Conservation (phyloP, 2,113 vertebrate species). For the human (Homo sapiens) region GRCh38 chr19:8959001-8959500, state of each 20-base stretch:
- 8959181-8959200: no score
- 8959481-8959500: accelerated
- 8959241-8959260: not conserved
- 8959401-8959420: accelerated
- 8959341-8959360: accelerated
- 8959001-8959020: not conserved
- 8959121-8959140: not conserved
- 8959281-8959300: not conserved
- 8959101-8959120: not conserved
- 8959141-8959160: not conserved
- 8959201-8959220: not conserved
- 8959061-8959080: not conserved
- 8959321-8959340: not conserved
- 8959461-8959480: not conserved
- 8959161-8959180: not conserved
- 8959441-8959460: accelerated
- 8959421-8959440: accelerated
- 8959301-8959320: not conserved
- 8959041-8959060: not conserved
- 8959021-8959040: not conserved
- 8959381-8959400: accelerated
- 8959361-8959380: no score
- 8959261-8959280: no score
- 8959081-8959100: not conserved
- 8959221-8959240: not conserved